Evolutionary conservation across 1,140 invertebrate species (phyloP), one percentile per base, ranked within the genome.

Genomic region (Ips nitidus): DNA sequence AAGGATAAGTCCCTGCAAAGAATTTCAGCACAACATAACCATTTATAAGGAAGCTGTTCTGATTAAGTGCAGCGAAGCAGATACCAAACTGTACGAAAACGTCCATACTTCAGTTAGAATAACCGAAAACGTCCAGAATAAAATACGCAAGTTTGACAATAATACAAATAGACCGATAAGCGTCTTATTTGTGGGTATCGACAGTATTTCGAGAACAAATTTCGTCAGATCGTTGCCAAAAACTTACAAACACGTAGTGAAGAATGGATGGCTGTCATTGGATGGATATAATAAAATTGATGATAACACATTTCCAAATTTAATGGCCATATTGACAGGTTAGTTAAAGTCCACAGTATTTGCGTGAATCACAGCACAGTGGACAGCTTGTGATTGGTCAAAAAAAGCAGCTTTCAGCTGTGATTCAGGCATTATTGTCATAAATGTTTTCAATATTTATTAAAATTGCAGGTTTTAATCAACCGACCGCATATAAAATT

Each of bases 221-320:
- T 86, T 92, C 45, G 84, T 87, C 22, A 85, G 91, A 43, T 87
- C 89, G 41, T 88, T 95, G 87, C 91, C 91, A 6, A 84, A 85
- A 72, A 94, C 92, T 0, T 81, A 86, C 3, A 79, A 83, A 52
- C 90, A 88, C 77, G 80, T 95, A 7, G 83, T 84, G 52, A 81
- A 73, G 5, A 63, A 71, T 47, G 61, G 71, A 8, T 89, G 85
- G 78, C 70, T 86, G 4, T 80, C 83, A 38, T 77, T 89, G 36
- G 79, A 82, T 40, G 88, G 88, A 0, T 90, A 88, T 75, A 88
- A 86, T 69, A 90, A 89, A 79, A 84, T 88, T 71, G 91, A 86
- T 2, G 91, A 91, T 73, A 93, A 94, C 72, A 94, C 91, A 1
- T 93, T 91, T 78, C 91, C 91, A 0, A 94, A 94, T 80, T 76